Evolutionary conservation across 2,797 vertebrate genomes (phyloP), one percentile per base, ranked within the genome.

Genomic region (Onychomys arenicola): DNA sequence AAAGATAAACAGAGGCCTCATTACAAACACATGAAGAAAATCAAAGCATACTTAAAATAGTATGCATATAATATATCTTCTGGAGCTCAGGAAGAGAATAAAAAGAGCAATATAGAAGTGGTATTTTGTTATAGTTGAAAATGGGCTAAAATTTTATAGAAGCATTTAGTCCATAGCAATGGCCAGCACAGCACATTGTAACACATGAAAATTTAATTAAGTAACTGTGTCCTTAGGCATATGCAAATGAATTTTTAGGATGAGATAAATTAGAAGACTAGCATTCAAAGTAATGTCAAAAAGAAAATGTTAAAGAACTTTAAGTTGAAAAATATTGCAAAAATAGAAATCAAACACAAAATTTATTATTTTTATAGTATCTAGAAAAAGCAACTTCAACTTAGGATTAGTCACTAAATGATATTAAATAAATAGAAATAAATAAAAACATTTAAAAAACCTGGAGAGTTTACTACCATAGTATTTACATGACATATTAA

Each of bases 351-450:
- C 3, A 85, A 29, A 73, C 63, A 9, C 55, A 85, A 32, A 55
- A 37, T 23, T 11, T 86, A n/a, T 73, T 16, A 67, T 67, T 12
- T 32, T 37, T 43, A 34, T 27, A 23, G 52, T 61, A 59, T 27
- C 65, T 8, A 82, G 14, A 90, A 11, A 75, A 93, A 75, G 63
- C 29, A 91, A 69, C 37, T 82, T 84, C n/a, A 63, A 55, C 12
- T 85, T 93, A 81, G 32, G 83, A 49, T 40, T 69, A 67, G 5
- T 61, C 46, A 89, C 13, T 32, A 80, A 80, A 59, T 29, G 55
- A 61, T 94, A 89, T 73, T 85, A 78, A 93, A 76, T 76, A 92
- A 52, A 32, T 34, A 89, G 34, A 76, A 90, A 71, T 21, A 85
- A 71, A 86, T 77, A 16, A 75, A 78, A 71, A 49, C 3, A 73